phyloP scores from a whole-genome alignment of 2,113 vertebrate genomes.

The Agelaius tricolor region DNA sequence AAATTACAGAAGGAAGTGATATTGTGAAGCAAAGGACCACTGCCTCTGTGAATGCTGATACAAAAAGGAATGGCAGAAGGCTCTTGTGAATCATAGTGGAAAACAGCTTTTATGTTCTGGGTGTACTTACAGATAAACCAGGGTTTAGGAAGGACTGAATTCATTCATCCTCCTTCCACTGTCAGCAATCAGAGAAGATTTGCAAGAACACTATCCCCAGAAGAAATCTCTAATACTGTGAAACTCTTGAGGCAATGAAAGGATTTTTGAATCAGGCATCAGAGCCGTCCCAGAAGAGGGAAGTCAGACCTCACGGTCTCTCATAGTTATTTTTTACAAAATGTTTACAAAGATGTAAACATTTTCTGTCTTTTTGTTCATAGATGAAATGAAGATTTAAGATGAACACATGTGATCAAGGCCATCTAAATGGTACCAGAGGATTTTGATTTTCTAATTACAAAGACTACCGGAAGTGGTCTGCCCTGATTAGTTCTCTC shows the following conservation, averaged over 20 bases:
- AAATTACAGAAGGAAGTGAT: neutral
- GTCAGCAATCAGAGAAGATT: neutral
- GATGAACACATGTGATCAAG: neutral
- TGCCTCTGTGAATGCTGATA: neutral
- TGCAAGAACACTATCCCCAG: neutral
- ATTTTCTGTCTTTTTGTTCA: neutral
- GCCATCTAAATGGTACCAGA: neutral
- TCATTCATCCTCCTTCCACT: neutral
- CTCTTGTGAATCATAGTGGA: neutral
- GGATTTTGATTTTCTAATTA: neutral
- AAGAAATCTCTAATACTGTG: neutral
- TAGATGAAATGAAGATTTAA: neutral
- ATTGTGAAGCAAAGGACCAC: neutral
- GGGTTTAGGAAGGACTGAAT: neutral
- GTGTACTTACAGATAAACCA: neutral
- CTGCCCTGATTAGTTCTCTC: neutral
- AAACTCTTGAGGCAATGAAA: neutral
- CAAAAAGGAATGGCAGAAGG: neutral
- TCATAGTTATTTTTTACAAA: neutral
- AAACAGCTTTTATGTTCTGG: constrained; percentile 14
- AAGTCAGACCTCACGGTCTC: neutral
- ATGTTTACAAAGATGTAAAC: neutral
- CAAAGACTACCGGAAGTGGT: neutral
- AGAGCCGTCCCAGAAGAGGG: neutral
- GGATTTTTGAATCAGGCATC: neutral